Percentiles rank a stretch among this genome's conserved stretches.
Conservation (phyloP, 2,888 invertebrate species). For the Pterostichus niger region DNA sequence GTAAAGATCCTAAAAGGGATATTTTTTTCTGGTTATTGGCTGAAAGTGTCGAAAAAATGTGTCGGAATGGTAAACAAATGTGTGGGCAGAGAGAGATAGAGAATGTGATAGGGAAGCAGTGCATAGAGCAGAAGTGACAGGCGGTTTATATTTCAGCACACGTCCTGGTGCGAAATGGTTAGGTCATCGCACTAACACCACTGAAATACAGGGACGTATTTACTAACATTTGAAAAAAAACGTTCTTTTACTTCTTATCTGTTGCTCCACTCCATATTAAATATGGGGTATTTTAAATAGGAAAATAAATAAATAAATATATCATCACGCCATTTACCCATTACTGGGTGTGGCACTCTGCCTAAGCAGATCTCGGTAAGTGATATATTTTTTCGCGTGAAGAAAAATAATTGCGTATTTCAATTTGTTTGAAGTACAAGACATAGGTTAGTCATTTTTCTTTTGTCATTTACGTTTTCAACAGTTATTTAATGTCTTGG, state of each 20-base stretch:
- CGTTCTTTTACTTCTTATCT: not conserved
- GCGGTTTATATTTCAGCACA: conserved; percentile 44
- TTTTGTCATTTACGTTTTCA: too few relatives aligned
- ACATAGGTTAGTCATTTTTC: too few relatives aligned
- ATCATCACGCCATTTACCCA: too few relatives aligned
- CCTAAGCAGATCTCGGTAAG: too few relatives aligned
- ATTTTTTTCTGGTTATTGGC: conserved; percentile 47
- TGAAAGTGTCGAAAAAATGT: conserved; percentile 7
- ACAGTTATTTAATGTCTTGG: too few relatives aligned
- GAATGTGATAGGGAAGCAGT: conserved; percentile 19
- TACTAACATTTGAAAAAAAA: not conserved
- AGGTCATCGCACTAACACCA: conserved; percentile 25
- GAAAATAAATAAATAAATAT: too few relatives aligned
- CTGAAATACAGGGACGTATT: conserved; percentile 1
- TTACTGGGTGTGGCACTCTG: too few relatives aligned
- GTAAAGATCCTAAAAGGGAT: conserved; percentile 9
- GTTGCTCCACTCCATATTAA: too few relatives aligned
- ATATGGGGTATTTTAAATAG: not conserved
- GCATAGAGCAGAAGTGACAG: conserved; percentile 44
- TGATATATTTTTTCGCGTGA: too few relatives aligned
- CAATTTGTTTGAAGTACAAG: too few relatives aligned
- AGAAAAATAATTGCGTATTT: too few relatives aligned
- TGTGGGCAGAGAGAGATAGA: conserved; percentile 13
- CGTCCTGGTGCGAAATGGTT: conserved; percentile 32
- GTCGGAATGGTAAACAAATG: conserved; percentile 27